phyloP scores from a whole-genome alignment of 2,113 vertebrate species.

The Cynopterus brachyotis region DNA sequence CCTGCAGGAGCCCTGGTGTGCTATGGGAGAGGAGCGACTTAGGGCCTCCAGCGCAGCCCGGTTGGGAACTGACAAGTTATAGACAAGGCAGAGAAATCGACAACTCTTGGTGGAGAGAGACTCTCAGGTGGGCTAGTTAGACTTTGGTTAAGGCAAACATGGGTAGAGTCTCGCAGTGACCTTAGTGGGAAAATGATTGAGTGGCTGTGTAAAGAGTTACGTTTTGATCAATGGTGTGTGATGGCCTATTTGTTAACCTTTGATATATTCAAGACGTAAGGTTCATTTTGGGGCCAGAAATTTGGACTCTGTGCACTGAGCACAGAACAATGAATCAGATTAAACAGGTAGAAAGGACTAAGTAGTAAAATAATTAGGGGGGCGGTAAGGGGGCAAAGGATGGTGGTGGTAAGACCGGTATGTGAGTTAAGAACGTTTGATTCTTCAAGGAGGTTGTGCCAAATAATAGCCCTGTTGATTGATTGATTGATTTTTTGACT shows the following conservation, averaged over 20 bases:
- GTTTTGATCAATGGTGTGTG: background rate
- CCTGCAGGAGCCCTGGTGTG: background rate
- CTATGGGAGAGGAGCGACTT: background rate
- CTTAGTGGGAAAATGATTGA: background rate
- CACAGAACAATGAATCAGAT: background rate
- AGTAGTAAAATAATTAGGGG: background rate
- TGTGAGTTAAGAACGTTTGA: background rate
- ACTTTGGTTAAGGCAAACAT: background rate
- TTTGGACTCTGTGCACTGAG: background rate
- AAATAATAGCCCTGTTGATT: background rate
- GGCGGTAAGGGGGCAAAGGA: background rate
- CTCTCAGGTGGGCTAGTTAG: conserved; percentile 12
- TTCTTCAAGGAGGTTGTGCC: background rate
- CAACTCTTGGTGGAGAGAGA: background rate
- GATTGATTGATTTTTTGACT: background rate
- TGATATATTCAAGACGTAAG: background rate
- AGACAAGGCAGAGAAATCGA: background rate
- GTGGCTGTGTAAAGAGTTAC: background rate
- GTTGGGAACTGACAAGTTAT: background rate
- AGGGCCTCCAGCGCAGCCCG: background rate
- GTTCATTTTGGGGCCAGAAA: background rate
- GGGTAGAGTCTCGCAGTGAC: background rate
- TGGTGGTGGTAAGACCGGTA: background rate
- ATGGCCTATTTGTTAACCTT: background rate
- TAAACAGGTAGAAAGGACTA: background rate